Conservation (phyloP, 2,888 invertebrate species). For the Drosophila pseudotakahashii region DNA sequence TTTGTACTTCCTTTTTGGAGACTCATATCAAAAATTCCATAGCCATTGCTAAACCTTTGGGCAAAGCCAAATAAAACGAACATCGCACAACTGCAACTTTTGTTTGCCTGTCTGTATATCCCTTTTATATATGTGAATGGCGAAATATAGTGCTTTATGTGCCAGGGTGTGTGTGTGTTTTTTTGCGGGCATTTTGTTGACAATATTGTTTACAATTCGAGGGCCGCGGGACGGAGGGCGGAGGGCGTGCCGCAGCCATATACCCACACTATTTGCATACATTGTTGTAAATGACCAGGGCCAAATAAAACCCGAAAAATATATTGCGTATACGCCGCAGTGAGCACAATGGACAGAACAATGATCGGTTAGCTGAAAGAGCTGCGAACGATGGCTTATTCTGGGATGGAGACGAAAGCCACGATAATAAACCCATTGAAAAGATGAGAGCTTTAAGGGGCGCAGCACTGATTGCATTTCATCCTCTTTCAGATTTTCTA, state of each 20-base stretch:
- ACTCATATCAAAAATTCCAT: slow-evolving; percentile 59
- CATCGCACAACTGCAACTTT: slow-evolving; percentile 26
- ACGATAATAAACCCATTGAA: slow-evolving; percentile 23
- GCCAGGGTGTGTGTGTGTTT: slow-evolving; percentile 9
- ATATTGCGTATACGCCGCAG: slow-evolving; percentile 46
- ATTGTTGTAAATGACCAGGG: slow-evolving; percentile 33
- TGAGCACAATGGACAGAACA: slow-evolving; percentile 27
- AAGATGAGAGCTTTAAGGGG: slow-evolving; percentile 1
- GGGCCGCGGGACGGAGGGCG: background rate
- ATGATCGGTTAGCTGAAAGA: slow-evolving; percentile 22
- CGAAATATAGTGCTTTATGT: slow-evolving; percentile 2
- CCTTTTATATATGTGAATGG: slow-evolving; percentile 3
- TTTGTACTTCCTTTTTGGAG: slow-evolving; percentile 49
- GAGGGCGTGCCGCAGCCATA: slow-evolving; percentile 1
- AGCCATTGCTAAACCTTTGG: slow-evolving; percentile 63
- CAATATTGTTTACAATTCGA: slow-evolving; percentile 48
- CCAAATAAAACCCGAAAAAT: slow-evolving; percentile 43
- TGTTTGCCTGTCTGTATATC: slow-evolving; percentile 30
- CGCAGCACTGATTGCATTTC: background rate
- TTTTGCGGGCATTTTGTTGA: slow-evolving; percentile 49
- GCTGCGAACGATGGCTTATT: slow-evolving; percentile 10
- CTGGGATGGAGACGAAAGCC: slow-evolving; percentile 12
- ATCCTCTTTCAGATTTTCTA: background rate
- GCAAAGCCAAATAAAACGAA: slow-evolving; percentile 66
- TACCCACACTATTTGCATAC: slow-evolving; percentile 57